Conservation (phyloP, 64 coral and sea anemone genomes). For the Hydrozoanthus tunicans region DNA sequence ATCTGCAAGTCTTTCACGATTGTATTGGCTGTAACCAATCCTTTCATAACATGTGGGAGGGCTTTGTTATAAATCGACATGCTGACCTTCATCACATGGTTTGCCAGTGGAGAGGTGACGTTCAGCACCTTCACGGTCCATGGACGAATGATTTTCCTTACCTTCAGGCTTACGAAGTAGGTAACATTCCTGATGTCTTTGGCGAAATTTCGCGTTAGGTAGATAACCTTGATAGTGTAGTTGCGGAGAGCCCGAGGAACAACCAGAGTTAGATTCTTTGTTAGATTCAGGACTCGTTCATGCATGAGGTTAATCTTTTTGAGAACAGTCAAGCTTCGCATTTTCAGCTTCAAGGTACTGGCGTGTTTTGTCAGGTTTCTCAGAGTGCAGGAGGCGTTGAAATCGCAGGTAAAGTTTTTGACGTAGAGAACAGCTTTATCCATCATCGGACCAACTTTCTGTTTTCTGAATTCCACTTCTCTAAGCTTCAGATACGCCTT, state of each 20-base stretch:
- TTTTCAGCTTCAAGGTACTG: constrained; percentile 21
- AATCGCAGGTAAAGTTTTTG: constrained; percentile 68
- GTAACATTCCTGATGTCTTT: constrained; percentile 64
- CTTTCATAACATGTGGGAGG: constrained; percentile 46
- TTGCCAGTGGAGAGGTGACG: constrained; percentile 54
- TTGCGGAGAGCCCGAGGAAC: constrained; percentile 57
- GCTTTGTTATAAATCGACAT: constrained; percentile 66
- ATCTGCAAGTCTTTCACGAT: constrained; percentile 46
- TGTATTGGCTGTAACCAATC: background rate
- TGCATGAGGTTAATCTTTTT: constrained; percentile 67
- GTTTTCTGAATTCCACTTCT: constrained; percentile 63
- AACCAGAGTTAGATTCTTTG: constrained; percentile 60
- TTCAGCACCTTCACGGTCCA: constrained; percentile 52
- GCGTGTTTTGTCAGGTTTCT: constrained; percentile 57
- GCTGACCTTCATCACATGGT: constrained; percentile 47
- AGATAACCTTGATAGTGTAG: constrained; percentile 70
- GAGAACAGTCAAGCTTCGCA: constrained; percentile 56
- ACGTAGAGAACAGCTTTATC: constrained; percentile 64
- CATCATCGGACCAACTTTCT: constrained; percentile 70
- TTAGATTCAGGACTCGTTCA: constrained; percentile 34
- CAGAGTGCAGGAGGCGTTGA: constrained; percentile 69
- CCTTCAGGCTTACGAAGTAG: constrained; percentile 29
- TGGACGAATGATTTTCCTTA: constrained; percentile 29
- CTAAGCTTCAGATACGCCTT: constrained; percentile 64
- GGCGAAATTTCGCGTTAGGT: constrained; percentile 63